These are phyloP conservation scores for Strix aluco DNA, from an alignment of 2,113 vertebrate species.

Conservation along the genomic window DNA sequence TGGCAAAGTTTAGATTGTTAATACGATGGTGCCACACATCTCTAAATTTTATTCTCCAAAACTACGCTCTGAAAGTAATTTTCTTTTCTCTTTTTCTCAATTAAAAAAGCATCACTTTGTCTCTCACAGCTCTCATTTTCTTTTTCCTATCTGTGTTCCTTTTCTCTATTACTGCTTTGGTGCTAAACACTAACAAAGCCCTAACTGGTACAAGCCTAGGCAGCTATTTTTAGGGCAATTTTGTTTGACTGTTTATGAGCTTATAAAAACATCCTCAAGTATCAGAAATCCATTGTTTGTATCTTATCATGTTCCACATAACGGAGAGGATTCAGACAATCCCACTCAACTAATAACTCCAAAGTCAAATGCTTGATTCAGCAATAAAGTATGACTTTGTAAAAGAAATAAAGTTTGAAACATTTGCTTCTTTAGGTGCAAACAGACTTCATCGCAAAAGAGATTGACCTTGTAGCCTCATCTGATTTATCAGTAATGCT, in stretches of 20 bases:
- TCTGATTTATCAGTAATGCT: background rate
- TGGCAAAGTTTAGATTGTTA: background rate
- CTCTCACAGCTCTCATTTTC: background rate
- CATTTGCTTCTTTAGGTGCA: background rate
- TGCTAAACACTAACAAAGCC: background rate
- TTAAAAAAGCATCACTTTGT: background rate
- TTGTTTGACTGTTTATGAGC: background rate
- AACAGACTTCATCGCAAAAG: background rate
- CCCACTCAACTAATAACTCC: background rate
- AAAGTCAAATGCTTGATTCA: background rate
- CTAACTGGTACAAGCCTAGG: background rate
- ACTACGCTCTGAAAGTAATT: background rate
- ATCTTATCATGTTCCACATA: background rate
- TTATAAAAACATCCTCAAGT: background rate
- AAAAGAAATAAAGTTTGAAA: background rate
- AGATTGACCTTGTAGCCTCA: background rate
- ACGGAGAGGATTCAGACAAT: background rate
- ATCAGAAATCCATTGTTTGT: background rate
- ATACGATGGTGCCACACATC: background rate
- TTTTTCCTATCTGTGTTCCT: background rate
- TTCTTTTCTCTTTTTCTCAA: background rate
- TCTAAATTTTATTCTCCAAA: background rate
- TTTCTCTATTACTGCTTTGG: background rate
- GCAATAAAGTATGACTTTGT: background rate
- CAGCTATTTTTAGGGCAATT: background rate